Evolutionary conservation across 2,113 vertebrate species (phyloP).

Genomic region (Crotalus horridus): DNA sequence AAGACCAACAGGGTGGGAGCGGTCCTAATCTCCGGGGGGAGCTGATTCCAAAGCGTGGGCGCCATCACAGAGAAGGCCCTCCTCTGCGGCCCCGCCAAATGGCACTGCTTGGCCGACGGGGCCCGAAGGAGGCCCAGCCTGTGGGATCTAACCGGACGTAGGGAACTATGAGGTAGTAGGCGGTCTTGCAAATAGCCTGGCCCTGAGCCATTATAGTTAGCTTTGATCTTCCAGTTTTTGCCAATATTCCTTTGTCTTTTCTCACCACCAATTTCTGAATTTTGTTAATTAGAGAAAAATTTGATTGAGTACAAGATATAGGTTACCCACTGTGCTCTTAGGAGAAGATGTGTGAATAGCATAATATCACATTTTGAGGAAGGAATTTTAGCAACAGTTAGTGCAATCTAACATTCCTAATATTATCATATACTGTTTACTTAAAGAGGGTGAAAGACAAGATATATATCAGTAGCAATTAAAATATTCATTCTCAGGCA

Average conservation of each 20-base stretch:
- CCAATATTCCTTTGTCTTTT: background rate
- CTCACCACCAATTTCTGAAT: background rate
- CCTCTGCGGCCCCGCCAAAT: no score
- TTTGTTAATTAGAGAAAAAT: background rate
- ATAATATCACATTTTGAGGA: background rate
- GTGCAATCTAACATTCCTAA: background rate
- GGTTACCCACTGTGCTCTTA: background rate
- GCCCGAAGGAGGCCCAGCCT: no score
- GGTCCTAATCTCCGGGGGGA: no score
- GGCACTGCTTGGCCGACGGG: no score
- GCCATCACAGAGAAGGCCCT: no score
- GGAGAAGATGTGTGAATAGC: background rate
- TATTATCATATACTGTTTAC: background rate
- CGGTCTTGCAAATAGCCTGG: no score
- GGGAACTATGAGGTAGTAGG: no score
- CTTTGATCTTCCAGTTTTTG: background rate
- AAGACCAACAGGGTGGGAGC: no score
- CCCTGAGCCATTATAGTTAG: no score
- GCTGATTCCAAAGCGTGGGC: no score
- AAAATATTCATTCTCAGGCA: background rate
- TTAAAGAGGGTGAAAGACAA: background rate
- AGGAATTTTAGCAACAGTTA: background rate
- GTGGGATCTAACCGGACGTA: no score
- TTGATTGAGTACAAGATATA: background rate
- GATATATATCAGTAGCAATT: background rate